Conservation (phyloP, 2,797 vertebrate genomes). For the Pseudotriccus pelzelni region DNA sequence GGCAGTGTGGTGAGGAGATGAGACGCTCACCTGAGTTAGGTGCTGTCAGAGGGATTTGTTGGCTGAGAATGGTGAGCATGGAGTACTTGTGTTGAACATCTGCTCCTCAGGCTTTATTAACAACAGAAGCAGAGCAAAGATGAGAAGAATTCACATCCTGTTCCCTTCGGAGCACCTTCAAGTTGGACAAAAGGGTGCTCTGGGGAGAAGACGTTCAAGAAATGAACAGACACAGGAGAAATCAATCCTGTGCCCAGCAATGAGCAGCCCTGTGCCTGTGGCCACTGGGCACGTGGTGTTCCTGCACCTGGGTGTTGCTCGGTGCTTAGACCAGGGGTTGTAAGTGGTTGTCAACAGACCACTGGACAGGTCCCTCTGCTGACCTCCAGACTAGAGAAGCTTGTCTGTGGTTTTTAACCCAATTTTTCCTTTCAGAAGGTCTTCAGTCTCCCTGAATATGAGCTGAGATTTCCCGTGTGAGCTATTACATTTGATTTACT, state of each 20-base stretch:
- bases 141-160: not conserved
- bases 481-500: conserved; percentile 3
- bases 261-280: not conserved
- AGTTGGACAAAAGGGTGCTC: not conserved
- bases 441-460: not conserved
- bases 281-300: not conserved
- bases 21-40: not conserved
- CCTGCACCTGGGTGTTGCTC: not conserved
- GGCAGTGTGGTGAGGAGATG: not conserved
- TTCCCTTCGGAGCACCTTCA: not conserved
- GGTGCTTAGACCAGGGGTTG: not conserved
- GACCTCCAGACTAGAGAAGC: not conserved
- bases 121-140: not conserved
- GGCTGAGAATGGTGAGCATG: not conserved
- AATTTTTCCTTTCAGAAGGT: not conserved
- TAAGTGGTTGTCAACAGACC: not conserved
- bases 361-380: not conserved
- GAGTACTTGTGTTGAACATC: not conserved
- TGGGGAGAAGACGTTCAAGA: not conserved
- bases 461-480: not conserved
- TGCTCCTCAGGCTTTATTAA: not conserved
- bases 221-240: not conserved
- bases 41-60: not conserved
- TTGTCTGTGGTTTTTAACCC: not conserved
- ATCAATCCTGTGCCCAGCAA: not conserved